Evolutionary conservation across 2,888 invertebrate genomes (phyloP).

Genomic region (Ecliptopera silaceata): DNA sequence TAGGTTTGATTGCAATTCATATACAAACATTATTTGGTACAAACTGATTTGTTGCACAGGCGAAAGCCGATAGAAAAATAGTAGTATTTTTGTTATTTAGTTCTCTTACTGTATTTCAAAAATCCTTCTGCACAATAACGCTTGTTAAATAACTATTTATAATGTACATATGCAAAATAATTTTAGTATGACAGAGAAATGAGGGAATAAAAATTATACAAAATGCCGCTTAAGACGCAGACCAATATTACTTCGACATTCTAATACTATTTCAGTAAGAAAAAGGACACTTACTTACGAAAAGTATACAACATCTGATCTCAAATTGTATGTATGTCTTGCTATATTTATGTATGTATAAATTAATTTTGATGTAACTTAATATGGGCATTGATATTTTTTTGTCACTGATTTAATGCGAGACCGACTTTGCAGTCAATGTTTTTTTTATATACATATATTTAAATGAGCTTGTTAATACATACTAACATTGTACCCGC

Average conservation of each 20-base stretch:
- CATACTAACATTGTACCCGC: no score
- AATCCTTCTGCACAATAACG: no score
- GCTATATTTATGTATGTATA: not conserved
- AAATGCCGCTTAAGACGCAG: not conserved
- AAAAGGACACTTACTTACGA: slow-evolving; percentile 10
- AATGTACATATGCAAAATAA: not conserved
- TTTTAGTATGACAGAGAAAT: not conserved
- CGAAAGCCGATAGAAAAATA: no score
- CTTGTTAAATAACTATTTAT: not conserved
- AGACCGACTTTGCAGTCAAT: no score
- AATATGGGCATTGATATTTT: no score
- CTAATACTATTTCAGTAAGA: slow-evolving; percentile 11
- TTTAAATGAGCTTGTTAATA: no score
- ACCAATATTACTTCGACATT: slow-evolving; percentile 3
- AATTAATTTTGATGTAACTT: no score
- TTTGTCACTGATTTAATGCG: no score
- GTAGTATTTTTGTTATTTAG: not conserved
- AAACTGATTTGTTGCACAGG: no score
- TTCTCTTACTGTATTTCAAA: not conserved
- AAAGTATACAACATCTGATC: slow-evolving; percentile 31
- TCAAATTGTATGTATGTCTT: slow-evolving; percentile 15
- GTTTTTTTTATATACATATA: no score
- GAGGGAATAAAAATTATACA: not conserved
- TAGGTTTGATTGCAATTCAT: no score
- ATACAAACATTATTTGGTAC: no score